Percentiles rank a stretch among this genome's conserved stretches.
phyloP scores from a whole-genome alignment of 2,797 vertebrate genomes.

The Malurus leucopterus region DNA sequence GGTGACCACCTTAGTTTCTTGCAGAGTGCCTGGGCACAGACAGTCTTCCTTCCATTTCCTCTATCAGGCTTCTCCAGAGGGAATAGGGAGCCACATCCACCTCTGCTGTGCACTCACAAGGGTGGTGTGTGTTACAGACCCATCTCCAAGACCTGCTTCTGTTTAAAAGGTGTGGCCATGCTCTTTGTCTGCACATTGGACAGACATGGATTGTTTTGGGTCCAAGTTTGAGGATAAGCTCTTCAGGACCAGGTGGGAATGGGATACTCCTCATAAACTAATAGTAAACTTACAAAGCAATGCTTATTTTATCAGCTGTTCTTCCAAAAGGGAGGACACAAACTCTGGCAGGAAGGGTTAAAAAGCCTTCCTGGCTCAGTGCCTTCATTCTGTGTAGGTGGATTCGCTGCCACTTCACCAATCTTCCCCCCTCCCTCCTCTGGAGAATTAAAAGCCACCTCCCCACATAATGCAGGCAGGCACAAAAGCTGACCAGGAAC shows the following conservation, averaged over 20 bases:
- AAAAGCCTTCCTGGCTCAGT: background rate
- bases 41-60: background rate
- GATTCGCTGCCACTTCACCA: background rate
- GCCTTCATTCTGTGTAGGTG: background rate
- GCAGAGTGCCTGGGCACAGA: background rate
- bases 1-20: background rate
- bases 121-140: background rate
- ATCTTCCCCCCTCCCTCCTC: background rate
- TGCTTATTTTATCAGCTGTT: background rate
- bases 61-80: background rate
- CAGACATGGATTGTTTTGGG: background rate
- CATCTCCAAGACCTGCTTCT: background rate
- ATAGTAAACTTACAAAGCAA: background rate
- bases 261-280: background rate
- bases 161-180: rapidly evolving
- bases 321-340: background rate
- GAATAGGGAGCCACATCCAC: background rate
- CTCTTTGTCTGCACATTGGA: background rate
- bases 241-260: background rate
- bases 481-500: background rate
- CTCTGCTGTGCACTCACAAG: rapidly evolving
- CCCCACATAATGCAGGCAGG: background rate
- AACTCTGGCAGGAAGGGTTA: background rate
- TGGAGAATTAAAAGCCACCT: background rate
- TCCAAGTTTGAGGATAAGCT: background rate